Evolutionary conservation across 2,797 vertebrate species (phyloP).

Genomic region (Molossus alvarezi): DNA sequence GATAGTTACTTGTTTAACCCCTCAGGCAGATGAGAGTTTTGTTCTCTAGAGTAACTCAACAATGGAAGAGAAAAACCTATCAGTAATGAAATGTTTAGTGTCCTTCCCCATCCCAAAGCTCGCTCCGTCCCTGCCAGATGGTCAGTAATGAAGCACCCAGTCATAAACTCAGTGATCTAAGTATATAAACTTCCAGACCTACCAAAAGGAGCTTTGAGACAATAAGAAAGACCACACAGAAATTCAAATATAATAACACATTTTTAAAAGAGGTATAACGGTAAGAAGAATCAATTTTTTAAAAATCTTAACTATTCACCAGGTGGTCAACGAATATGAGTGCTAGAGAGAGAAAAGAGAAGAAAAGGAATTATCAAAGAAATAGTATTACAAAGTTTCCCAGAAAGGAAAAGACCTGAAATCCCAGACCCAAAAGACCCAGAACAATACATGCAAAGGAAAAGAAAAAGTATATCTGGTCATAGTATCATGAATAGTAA

Average conservation of each 20-base stretch:
- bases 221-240: neutral
- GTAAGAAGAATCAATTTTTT: neutral
- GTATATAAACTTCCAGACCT: neutral
- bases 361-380: neutral
- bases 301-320: neutral
- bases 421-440: neutral
- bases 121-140: neutral
- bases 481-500: neutral
- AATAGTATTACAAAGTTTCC: neutral
- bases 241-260: neutral
- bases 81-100: neutral
- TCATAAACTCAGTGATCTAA: neutral
- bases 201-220: neutral
- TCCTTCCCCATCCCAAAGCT: neutral
- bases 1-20: neutral
- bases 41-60: neutral
- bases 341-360: neutral
- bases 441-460: neutral
- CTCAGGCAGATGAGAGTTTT: neutral
- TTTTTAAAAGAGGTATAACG: neutral
- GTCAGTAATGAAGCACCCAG: neutral
- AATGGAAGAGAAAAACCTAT: neutral
- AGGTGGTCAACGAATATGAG: neutral
- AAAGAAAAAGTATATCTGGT: neutral
- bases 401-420: slow-evolving; percentile 5